Evolutionary conservation across 2,888 invertebrate genomes (phyloP).

Genomic region (Andrena dorsata): DNA sequence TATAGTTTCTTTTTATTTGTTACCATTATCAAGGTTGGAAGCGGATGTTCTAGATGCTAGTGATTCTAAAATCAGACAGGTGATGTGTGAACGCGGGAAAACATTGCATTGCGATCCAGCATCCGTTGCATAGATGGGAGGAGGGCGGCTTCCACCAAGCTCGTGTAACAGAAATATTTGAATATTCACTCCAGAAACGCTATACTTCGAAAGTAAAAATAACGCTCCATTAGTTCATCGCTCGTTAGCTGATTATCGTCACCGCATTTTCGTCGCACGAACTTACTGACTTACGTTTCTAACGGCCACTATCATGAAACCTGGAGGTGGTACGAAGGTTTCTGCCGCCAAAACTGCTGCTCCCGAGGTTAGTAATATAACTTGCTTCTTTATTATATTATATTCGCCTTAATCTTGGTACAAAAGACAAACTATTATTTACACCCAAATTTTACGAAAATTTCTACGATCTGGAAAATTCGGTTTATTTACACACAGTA

Average conservation of each 20-base stretch:
- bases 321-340: slow-evolving; percentile 78
- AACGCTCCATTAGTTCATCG: neutral
- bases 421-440: neutral
- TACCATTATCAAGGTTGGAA: neutral
- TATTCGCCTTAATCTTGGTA: neutral
- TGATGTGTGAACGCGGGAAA: slow-evolving; percentile 38
- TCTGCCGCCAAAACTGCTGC: slow-evolving; percentile 74
- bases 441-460: neutral
- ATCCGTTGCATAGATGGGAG: neutral
- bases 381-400: slow-evolving; percentile 16
- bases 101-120: neutral
- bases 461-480: neutral
- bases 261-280: slow-evolving; percentile 1
- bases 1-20: slow-evolving; percentile 7
- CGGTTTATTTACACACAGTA: neutral
- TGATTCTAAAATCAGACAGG: neutral
- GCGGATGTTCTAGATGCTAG: neutral
- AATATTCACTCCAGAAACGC: neutral
- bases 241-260: neutral
- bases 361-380: slow-evolving; percentile 78
- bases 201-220: neutral
- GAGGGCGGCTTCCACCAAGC: neutral
- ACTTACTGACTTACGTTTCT: slow-evolving; percentile 32
- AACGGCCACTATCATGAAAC: slow-evolving; percentile 74
- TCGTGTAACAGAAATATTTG: neutral